Evolutionary conservation across 1,140 invertebrate species (phyloP), one percentile per base, ranked within the genome.

Genomic region (Macrobrachium rosenbergii): DNA sequence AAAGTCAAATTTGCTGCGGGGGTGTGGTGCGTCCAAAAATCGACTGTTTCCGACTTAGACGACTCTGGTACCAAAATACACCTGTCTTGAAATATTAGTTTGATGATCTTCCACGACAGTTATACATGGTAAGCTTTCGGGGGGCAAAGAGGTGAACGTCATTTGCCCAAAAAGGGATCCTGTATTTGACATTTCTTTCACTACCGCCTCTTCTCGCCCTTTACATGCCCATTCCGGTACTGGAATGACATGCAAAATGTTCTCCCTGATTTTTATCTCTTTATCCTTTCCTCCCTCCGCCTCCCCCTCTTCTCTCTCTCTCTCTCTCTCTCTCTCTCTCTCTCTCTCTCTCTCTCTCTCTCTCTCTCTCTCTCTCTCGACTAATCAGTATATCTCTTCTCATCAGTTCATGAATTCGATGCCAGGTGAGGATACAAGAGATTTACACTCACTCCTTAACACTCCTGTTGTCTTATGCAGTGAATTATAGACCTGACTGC

Each of bases 261-360:
- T n/a, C 45, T 19, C 45, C 2, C 21, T 45, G 14, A 23, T 45
- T 5, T 52, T 10, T 17, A n/a, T 52, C 76, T 43, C 43, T 45
- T 21, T 43, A 19, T 58, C 16, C 52, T 78, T 17, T 58, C 2
- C 76, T 10, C 43, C 21, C 76, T 6, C 45, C 52, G 0, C 14
- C 21, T 6, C 43, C 76, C 45, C 43, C 43, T 6, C 43, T 11
- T 10, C 45, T 6, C n/a, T 6, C 21, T 37, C 45, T 52, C 43
- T 52, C 43, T 52, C 76, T 78, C 43, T 52, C 43, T 78, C 76
- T 73, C 21, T 23, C 21, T 23, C 69, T 73, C 69, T 73, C 69
- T 23, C 28, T 23, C 72, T 75, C 72, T 37, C 28, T 37, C 72
- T 75, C 72, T 75, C 72, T 75, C 72, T 75, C 72, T 75, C 72